Base-by-base conservation (phyloP, 2,888 invertebrate species). In the Drosophila phalerata region DNA sequence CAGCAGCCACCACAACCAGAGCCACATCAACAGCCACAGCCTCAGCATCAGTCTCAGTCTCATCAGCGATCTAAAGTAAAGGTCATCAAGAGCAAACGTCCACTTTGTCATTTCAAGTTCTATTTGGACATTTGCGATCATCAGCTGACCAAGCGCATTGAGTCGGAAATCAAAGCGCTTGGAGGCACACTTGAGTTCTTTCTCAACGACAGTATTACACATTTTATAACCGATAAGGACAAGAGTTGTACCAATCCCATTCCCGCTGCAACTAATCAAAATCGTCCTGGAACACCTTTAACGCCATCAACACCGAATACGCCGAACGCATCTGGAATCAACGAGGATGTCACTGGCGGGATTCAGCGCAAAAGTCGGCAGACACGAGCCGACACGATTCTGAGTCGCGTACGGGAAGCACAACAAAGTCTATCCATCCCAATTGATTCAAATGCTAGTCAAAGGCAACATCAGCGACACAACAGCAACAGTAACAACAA, bases 81-180 rank as follows among this genome's bases (percentile, higher is more conserved):
- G 88, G 86, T 92, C 80, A 90, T 93, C 78, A 94, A 93, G 85
- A 93, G 93, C 79, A 92, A 93, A 63, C 94, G 94, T 89, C 94
- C 94, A 53, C 91, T 96, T 91, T 94, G 94, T 86, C 94, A 95
- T 92, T 95, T 95, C 90, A 95, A 94, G 91, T 96, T 96, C 93
- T 96, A 96, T 92, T 94, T 96, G 94, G 96, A 96, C 91, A 94
- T 96, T 85, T 95, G 95, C 93, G 96, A 95, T 89, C 94, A 95
- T 93, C 94, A 94, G 81, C 92, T 95, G 62, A 93, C 94, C 71
- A 93, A 94, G 87, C 95, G 95, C 79, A 92, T 96, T 92, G 96
- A 96, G 87, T 93, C 94, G 75, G 95, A 95, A 91, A 94, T 96
- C 84, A 95, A 95, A 91, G 94, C 95, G 85, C 94, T 96, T 92